Evolutionary conservation across 2,113 vertebrate genomes (phyloP), one percentile per base, ranked within the genome.

Genomic region (Nettapus auritus): DNA sequence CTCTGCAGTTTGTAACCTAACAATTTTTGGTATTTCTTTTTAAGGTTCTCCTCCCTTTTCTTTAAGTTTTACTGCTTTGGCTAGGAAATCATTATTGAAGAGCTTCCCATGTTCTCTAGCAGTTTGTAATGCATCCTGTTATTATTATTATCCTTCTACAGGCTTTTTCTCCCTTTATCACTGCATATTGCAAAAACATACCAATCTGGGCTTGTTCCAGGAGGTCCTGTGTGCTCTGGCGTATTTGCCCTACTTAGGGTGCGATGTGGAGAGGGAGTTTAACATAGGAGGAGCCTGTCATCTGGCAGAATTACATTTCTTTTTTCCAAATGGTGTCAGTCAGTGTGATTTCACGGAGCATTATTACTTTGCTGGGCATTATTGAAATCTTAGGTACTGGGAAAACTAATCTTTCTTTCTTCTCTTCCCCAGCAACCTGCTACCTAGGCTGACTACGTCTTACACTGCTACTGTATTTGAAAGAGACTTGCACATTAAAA

Each of bases 241-340:
- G 12, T 11, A 10, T 82, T 82, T 70, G 11, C 28, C 25, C 25
- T 55, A 1, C 11, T 46, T 52, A 7, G 59, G 81, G 34, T 44
- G 23, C 15, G 28, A 20, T 44, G 26, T 78, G 36, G 9, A 0
- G 11, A 21, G 48, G 46, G 29, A 11, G 33, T 25, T 52, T 10
- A 71, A 2, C n/a, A 20, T 50, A n/a, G 18, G 29, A 59, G 16
- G n/a, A 57, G 7, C 15, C 8, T 0, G 0, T 20, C 8, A 6
- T 29, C 33, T 62, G 67, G 50, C 2, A 11, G 73, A 44, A n/a
- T 36, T 26, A 15, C 10, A 1, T 60, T 64, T 34, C 19, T 29
- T 53, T 38, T 66, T 52, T 23, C 34, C 34, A 53, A 42, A 28
- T 66, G 34, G 7, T 53, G 52, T 57, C n/a, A 29, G 23, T 29